Base-by-base conservation (phyloP, 2,113 vertebrate genomes). In the Sander lucioperca region DNA sequence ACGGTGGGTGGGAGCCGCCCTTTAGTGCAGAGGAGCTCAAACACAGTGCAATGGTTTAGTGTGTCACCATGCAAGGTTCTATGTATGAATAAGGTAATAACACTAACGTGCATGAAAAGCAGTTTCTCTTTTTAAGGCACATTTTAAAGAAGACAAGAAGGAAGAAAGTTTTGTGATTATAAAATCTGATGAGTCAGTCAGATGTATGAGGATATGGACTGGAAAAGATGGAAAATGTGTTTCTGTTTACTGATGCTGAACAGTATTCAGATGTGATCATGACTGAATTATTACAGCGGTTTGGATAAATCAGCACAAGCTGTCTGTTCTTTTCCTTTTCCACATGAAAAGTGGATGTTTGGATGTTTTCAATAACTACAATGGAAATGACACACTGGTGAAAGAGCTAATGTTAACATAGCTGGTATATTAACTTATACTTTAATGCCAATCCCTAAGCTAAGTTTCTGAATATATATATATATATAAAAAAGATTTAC, bases 401-500 rank as follows among this genome's bases (percentile, higher is more conserved):
- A 66, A 33, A 9, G 6, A 45, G 33, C 33, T n/a, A 27, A n/a
- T 72, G 21, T 47, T 2, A 12, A 39, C 4, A 45, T 47, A 67
- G 19, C 30, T 53, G 39, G 9, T 15, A 7, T 14, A 15, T 8
- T 45, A 30, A 62, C 12, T 23, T 25, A 4, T 11, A 36, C 21
- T 36, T 64, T 5, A 9, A 57, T 15, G 27, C 23, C 3, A 5
- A 23, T 23, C 5, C 13, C 21, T 53, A 2, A 25, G 15, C 23
- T 50, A 23, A 6, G 5, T 27, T 27, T 27, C 3, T 43, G 36
- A 39, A 57, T 15, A 56, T 10, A 79, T 47, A 58, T 14, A 25
- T 33, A 33, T 33, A 33, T 30, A 30, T 30, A 30, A 64, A 69
- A 67, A 21, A 74, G 8, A 86, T 67, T 92, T 93, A 95, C 93